These are phyloP conservation scores for Narcine bancroftii DNA, from an alignment of 2,113 vertebrate genomes.

Conservation along the genomic window DNA sequence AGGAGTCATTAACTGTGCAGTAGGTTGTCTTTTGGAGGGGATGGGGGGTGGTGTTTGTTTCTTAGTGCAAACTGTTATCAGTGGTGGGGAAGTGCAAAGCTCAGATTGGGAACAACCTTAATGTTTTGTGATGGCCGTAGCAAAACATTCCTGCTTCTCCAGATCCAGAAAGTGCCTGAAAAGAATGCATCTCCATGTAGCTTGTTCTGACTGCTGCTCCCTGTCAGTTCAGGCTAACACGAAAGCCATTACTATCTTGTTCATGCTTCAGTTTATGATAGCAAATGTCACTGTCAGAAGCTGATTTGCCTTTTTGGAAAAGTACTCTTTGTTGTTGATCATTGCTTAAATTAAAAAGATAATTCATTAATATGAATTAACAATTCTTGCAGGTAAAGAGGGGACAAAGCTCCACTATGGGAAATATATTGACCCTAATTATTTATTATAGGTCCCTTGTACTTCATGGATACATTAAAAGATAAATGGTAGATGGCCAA, in stretches of 20 bases:
- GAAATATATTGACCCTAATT: not conserved
- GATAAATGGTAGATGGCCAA: not conserved
- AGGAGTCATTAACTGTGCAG: not conserved
- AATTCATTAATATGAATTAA: too few species aligned
- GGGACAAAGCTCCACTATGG: not conserved
- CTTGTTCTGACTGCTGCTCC: not conserved
- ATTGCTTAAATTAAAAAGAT: too few species aligned
- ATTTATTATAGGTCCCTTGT: not conserved
- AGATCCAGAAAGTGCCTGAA: not conserved
- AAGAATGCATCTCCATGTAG: not conserved
- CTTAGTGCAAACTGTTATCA: not conserved
- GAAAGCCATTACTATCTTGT: not conserved
- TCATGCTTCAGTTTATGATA: not conserved
- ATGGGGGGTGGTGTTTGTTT: not conserved
- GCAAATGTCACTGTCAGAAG: not conserved
- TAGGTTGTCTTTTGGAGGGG: not conserved
- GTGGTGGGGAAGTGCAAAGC: too few species aligned
- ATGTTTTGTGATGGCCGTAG: not conserved
- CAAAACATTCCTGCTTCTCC: not conserved
- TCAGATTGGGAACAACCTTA: not conserved
- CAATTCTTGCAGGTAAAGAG: not conserved
- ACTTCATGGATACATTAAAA: not conserved
- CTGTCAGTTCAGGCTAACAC: not conserved
- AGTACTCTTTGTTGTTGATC: not conserved
- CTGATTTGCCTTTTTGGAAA: not conserved